Conservation (phyloP, 2,797 vertebrate genomes). For the Coregonus suidteri region DNA sequence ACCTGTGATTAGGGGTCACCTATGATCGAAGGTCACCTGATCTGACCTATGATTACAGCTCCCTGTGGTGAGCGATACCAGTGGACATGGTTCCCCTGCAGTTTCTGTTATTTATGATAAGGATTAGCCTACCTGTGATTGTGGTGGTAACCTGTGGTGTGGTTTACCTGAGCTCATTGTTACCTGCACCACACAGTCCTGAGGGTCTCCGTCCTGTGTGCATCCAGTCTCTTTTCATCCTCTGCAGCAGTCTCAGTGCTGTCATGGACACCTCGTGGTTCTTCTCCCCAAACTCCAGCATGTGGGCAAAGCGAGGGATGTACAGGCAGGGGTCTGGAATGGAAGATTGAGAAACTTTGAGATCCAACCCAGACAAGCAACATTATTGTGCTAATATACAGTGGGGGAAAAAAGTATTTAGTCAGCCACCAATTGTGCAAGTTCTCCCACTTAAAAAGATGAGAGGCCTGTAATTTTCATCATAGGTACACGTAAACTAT, state of each 20-base stretch:
- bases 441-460: no score
- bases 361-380: no score
- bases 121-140: no score
- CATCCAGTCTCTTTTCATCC: constrained; percentile 99
- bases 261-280: constrained; percentile 98
- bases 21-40: neutral
- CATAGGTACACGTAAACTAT: no score
- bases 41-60: neutral
- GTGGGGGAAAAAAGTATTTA: no score
- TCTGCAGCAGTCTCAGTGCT: constrained; percentile 89
- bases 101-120: neutral
- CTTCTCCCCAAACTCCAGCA: constrained; percentile 96
- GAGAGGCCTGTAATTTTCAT: no score
- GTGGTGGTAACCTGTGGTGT: constrained; percentile 1
- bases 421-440: no score
- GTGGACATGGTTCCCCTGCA: neutral
- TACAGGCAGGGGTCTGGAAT: constrained; percentile 91
- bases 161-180: constrained; percentile 33
- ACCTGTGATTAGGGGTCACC: no score
- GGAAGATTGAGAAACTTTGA: neutral
- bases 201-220: constrained; percentile 95
- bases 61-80: neutral
- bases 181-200: constrained; percentile 97
- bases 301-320: constrained; percentile 93
- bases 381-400: no score